phyloP scores from a whole-genome alignment of 2,888 invertebrate genomes.

The Allophyes oxyacanthae region DNA sequence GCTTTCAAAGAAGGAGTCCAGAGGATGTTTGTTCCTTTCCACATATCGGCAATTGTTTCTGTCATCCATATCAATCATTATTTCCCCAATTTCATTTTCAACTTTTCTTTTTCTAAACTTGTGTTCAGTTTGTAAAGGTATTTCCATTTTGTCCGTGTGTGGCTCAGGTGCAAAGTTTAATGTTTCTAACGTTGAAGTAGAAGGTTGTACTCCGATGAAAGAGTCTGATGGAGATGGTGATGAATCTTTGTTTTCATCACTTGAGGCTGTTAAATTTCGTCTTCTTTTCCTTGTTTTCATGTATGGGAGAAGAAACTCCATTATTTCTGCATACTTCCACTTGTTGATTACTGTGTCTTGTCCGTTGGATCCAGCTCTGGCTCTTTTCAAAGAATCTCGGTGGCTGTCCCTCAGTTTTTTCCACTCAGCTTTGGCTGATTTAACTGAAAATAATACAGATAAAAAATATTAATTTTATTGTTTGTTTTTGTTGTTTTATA shows the following conservation, averaged over 20 bases:
- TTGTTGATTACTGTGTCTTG: conserved; percentile 31
- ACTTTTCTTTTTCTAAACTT: conserved; percentile 52
- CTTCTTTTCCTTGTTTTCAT: conserved; percentile 53
- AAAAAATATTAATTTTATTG: too few species aligned
- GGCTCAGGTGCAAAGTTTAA: conserved; percentile 43
- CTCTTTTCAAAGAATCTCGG: conserved; percentile 52
- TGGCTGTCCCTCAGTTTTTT: conserved; percentile 54
- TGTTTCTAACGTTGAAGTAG: conserved; percentile 50
- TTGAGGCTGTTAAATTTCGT: conserved; percentile 29
- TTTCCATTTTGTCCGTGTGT: conserved; percentile 39
- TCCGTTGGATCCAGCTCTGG: conserved; percentile 19
- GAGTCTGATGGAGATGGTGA: conserved; percentile 53
- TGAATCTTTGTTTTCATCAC: conserved; percentile 48
- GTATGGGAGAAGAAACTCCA: conserved; percentile 54
- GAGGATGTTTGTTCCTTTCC: conserved; percentile 45
- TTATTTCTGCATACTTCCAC: conserved; percentile 57
- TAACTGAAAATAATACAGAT: conserved; percentile 33
- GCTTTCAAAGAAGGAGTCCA: conserved; percentile 57
- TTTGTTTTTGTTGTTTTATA: not conserved
- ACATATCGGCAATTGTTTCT: conserved; percentile 31
- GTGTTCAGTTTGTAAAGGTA: conserved; percentile 42
- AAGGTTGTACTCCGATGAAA: conserved; percentile 50
- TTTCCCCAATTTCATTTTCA: conserved; percentile 52
- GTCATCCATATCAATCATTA: conserved; percentile 58
- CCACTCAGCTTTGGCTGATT: conserved; percentile 54